Evolutionary conservation across 2,113 vertebrate genomes (phyloP), one percentile per base, ranked within the genome.

Genomic region (Neolamprologus fasciatus): DNA sequence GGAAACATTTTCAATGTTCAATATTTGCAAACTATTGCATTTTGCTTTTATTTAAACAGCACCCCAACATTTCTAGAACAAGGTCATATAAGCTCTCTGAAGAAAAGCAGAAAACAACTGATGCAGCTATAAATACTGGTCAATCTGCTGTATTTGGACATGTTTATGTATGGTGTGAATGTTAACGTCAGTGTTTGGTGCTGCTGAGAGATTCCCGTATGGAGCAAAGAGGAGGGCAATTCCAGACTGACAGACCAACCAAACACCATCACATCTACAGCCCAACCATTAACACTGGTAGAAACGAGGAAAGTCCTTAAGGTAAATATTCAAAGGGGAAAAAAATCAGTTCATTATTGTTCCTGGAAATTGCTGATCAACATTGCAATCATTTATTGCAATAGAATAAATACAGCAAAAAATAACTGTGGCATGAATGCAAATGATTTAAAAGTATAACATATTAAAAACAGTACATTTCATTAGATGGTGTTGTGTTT

Each of bases 381-480:
- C 23, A 76, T 26, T 45, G 5, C 0, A 45, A 45, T 73, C 68
- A 73, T 73, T 45, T 45, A 73, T 9, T 81, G 80, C 80, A 61
- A 71, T 42, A 73, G 9, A 21, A 28, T 28, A 84, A 71, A 83
- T 76, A 35, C 17, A 81, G 19, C 14, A 42, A 11, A 37, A 23
- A 79, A 51, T 53, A 47, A n/a, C 31, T 40, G 50, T 14, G 81
- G 28, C 63, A 23, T 26, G 58, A 4, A 85, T 53, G 21, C 54
- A 57, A 9, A 47, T 87, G 84, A 63, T 9, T 85, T 91, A 89
- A 93, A 90, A 23, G 21, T 28, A 26, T 14, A 0, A 37, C 26
- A 63, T 0, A 14, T 47, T 47, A 76, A 76, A 45, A 76, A 26
- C 0, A 51, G 45, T 28, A 31, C 81, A 68, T 19, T 40, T 10